Conservation (phyloP, 2,888 invertebrate species). For the Stenoptilia bipunctidactyla region DNA sequence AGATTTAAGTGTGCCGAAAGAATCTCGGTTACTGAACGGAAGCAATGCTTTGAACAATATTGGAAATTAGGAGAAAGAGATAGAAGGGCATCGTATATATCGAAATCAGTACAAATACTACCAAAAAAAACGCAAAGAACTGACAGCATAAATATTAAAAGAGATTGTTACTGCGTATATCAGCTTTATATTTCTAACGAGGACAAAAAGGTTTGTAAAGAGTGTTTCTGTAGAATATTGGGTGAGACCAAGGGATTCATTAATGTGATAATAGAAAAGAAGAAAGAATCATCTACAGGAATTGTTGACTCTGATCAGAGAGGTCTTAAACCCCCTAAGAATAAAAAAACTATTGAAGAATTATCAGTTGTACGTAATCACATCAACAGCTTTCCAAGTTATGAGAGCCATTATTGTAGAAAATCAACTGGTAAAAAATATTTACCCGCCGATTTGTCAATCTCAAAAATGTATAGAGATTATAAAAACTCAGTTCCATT, state of each 20-base stretch:
- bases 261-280: conserved; percentile 8
- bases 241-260: conserved; percentile 9
- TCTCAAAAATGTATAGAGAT: conserved; percentile 5
- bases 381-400: conserved; percentile 10
- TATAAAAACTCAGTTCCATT: too few relatives aligned
- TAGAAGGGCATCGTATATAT: conserved; percentile 11
- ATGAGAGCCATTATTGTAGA: conserved; percentile 16
- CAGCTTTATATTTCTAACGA: conserved; percentile 3
- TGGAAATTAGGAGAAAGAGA: conserved; percentile 12
- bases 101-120: conserved; percentile 6
- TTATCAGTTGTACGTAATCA: conserved; percentile 6
- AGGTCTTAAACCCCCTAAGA: too few relatives aligned
- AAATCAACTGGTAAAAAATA: conserved; percentile 14
- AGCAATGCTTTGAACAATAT: conserved; percentile 13
- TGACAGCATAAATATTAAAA: conserved; percentile 4
- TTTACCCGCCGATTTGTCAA: conserved; percentile 13
- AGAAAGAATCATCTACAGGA: too few relatives aligned
- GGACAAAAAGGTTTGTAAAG: conserved; percentile 8
- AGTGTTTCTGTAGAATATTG: conserved; percentile 7
- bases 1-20: too few relatives aligned
- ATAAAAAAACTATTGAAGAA: too few relatives aligned
- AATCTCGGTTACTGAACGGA: conserved; percentile 4
- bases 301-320: too few relatives aligned
- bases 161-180: conserved; percentile 8
- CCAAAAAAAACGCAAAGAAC: conserved; percentile 9